Evolutionary conservation across 92 coral and sea anemone species (phyloP), one percentile per base, ranked within the genome.

Genomic region (Phenganax marumi): DNA sequence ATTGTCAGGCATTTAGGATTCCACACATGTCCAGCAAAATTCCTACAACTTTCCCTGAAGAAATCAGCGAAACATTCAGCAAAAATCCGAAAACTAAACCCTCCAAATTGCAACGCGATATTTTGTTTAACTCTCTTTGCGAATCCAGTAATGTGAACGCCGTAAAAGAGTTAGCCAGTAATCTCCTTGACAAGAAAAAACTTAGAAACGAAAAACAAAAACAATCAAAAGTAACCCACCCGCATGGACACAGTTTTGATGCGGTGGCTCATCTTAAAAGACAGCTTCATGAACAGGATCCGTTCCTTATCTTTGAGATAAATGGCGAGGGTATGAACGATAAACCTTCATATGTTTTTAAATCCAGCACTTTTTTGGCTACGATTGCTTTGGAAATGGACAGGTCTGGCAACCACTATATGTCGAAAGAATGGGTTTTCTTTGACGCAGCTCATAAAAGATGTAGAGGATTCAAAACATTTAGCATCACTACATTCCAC

Each of bases 231-330:
- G 54, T 52, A 16, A 47, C 76, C 52, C 57, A 71, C 13, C 76
- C 76, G 26, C 54, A 16, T 71, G 76, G 76, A 18, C 76, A 77
- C 82, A 77, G 82, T 77, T 53, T 77, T 55, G 72, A 57, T 11
- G 82, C 82, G 33, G 72, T 60, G 25, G 70, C 24, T 13, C 68
- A 58, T 21, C 82, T 77, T 10, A 77, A 77, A 13, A 33, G 70
- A 53, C 52, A 21, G 48, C 71, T 60, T 13, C 70, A 77, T 77
- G 53, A 10, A 77, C 64, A 77, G 23, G 82, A 58, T 77, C 70
- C 70, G 13, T 52, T 57, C 12, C 68, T 53, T 18, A 68, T 77
- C 12, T 77, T 58, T 77, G 71, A 77, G 21, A 12, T 58, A 57
- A 77, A 77, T 25, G 82, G 52, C 12, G 68, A 77, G 23, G 70